phyloP scores from a whole-genome alignment of 1,140 invertebrate genomes.

The Sycophaga agraensis region DNA sequence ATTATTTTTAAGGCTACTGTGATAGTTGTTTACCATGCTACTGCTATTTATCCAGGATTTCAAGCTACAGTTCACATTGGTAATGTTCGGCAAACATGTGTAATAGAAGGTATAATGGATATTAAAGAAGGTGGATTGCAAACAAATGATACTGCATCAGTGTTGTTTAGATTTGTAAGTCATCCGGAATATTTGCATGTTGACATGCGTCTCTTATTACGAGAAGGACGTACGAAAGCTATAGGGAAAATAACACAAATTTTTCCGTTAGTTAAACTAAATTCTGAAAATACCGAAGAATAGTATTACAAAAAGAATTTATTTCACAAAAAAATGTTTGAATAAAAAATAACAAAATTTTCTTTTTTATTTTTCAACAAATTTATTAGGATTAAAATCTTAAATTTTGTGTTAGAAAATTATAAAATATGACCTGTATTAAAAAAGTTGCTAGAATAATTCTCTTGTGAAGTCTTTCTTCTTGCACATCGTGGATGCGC shows the following conservation, averaged over 20 bases:
- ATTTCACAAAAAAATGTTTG: too few species aligned
- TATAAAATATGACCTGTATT: too few species aligned
- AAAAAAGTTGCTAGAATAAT: too few species aligned
- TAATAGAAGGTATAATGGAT: constrained; percentile 73
- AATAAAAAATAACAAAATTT: too few species aligned
- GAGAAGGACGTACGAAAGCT: constrained; percentile 85
- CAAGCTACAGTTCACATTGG: constrained; percentile 94
- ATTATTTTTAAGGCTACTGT: constrained; percentile 72
- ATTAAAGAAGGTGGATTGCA: constrained; percentile 62
- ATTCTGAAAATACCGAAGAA: not conserved
- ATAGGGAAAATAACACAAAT: constrained; percentile 89
- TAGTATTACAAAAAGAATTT: too few species aligned
- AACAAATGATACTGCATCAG: constrained; percentile 83
- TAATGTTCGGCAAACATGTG: constrained; percentile 91
- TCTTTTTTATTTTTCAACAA: not conserved
- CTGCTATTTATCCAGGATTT: constrained; percentile 82
- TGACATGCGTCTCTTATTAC: constrained; percentile 82
- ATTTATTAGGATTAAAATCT: not conserved
- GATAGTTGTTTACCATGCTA: constrained; percentile 81
- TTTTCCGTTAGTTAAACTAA: constrained; percentile 62
- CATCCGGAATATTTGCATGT: constrained; percentile 91
- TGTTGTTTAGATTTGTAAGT: constrained; percentile 85
- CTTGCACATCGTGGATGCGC: too few species aligned
- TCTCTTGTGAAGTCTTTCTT: too few species aligned
- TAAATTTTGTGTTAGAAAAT: not conserved